These are phyloP conservation scores for Aptenodytes forsteri DNA, from an alignment of 2,113 vertebrate species.

Conservation along the genomic window DNA sequence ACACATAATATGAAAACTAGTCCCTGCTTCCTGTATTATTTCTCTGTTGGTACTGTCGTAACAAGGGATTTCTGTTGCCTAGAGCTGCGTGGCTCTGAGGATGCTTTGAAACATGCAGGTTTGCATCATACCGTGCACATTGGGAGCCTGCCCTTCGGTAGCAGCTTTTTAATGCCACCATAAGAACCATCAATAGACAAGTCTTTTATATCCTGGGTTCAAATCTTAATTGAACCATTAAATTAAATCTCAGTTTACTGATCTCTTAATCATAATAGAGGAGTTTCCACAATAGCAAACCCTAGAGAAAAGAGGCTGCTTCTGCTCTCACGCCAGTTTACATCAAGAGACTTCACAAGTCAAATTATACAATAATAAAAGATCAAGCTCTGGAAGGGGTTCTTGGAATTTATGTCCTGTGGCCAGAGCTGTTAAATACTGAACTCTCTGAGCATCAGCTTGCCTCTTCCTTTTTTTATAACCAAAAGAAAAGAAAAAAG, in stretches of 20 bases:
- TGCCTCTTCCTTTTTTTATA: background rate
- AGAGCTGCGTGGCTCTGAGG: background rate
- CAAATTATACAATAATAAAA: background rate
- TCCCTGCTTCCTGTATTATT: background rate
- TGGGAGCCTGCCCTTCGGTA: background rate
- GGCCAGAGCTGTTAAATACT: background rate
- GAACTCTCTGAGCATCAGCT: background rate
- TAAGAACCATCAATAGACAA: background rate
- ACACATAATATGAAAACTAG: background rate
- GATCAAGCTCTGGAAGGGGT: background rate
- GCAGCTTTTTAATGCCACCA: background rate
- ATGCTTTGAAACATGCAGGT: background rate
- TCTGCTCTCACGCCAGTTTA: background rate
- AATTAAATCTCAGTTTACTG: background rate
- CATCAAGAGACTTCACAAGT: background rate
- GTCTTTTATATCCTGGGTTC: background rate
- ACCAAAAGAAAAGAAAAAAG: background rate
- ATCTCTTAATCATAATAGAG: background rate
- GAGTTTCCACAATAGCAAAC: background rate
- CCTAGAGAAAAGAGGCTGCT: background rate
- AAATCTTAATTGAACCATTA: background rate
- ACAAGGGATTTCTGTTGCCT: background rate
- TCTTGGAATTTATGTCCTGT: background rate
- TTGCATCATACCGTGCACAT: rapidly evolving
- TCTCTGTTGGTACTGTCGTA: background rate